Evolutionary conservation across 2,797 vertebrate genomes (phyloP), one percentile per base, ranked within the genome.

Genomic region (Danio choprae): DNA sequence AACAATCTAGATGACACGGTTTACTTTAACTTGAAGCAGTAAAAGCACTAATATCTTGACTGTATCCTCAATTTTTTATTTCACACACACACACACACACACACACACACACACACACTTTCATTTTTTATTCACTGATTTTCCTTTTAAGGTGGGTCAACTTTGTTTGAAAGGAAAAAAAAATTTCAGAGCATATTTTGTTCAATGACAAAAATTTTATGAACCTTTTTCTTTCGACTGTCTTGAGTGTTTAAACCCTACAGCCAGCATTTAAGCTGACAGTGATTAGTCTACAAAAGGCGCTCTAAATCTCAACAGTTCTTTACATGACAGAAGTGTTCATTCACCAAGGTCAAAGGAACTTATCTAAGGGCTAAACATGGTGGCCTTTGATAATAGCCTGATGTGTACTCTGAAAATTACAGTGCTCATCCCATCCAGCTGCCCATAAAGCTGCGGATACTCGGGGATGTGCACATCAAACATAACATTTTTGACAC

Each of bases 231-330:
- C 20, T 15, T 67, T 40, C 64, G 6, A 9, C 13, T 16, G 22
- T 58, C 29, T 75, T 62, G 4, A 7, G 20, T 55, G 22, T 51
- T 50, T 8, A 62, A 76, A 38, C 48, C 76, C 55, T 18, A 13
- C 60, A 64, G 13, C 40, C 50, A 41, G 7, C 43, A 58, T 74
- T 59, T 10, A 68, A 7, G 15, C 60, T 12, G 22, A 58, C 7
- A 38, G 16, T 46, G 59, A 81, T 76, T 81, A 40, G 65, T 55
- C 79, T 48, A 76, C 59, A 76, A 44, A 77, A 72, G 51, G 70
- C 29, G 4, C 9, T 20, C 64, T 55, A 16, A n/a, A 41, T 74
- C 60, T 2, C 29, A 62, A 75, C 20, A 38, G 58, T 5, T 44
- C 13, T 64, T 40, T 50, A 58, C 58, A 69, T 81, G 58, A 75